Base-by-base conservation (phyloP, 2,888 invertebrate genomes). In the Dolomedes plantarius region DNA sequence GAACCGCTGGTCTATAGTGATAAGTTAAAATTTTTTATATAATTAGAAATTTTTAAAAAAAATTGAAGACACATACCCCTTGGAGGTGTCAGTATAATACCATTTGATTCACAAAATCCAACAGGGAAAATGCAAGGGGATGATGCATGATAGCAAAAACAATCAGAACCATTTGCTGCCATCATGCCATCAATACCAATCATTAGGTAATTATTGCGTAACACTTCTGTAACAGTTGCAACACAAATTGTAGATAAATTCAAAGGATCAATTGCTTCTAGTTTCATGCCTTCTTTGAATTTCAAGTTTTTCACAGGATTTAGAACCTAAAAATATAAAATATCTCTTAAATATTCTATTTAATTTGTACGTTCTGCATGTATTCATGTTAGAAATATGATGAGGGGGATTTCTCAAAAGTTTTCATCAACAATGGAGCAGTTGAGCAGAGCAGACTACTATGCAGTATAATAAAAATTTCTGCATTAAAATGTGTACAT, bases 91-190 rank as follows among this genome's bases (percentile, higher is more conserved):
- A 99, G 92, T 0, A 94, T 93, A 87, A 99, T 94, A 74, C 94
- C 94, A 91, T 98, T 95, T 23, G 94, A 94, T 86, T 95, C 93
- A 90, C 98, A 98, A 91, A 98, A 99, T 1, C 99, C 98, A 11
- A 96, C 95, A 3, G 89, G 89, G 41, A 90, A 92, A 92, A 72
- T 92, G 92, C 19, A 91, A 90, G 74, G 98, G 98, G 91, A 98
- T 98, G 91, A 99, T 96, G 96, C 95, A 91, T 99, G 98, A 91
- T 98, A 98, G 91, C 98, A 98, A 91, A 99, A 98, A 97, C 98
- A 97, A 91, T 98, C 98, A 0, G 95, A 95, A n/a, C 95, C 94
- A 79, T 95, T 90, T 89, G 91, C 90, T 23, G 91, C 91, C 94
- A 31, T 94, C 94, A 90, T 96, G 50, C 96, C 97, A 91, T 99